Evolutionary conservation across 2,113 vertebrate species (phyloP), one percentile per base, ranked within the genome.

Genomic region (Siphamia tubifer): DNA sequence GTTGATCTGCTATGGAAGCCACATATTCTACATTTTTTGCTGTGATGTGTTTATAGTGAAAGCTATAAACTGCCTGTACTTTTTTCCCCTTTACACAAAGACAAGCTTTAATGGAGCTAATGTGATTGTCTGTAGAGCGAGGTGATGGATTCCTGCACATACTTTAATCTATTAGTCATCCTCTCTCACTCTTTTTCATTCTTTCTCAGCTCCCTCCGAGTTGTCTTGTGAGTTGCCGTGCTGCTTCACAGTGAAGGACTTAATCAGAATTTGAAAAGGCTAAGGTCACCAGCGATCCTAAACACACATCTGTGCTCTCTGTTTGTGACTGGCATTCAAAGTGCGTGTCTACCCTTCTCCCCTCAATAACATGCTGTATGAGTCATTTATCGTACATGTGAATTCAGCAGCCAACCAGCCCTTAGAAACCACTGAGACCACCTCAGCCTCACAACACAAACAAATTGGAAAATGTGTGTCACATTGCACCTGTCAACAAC

Each of bases 21-120:
- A 55, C 83, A 86, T 86, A 72, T 28, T 86, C 67, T 31, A 72
- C 77, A 87, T 88, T 84, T n/a, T 87, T 79, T 78, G 35, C 81
- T 32, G 54, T 17, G 35, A 62, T 67, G 69, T 90, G 86, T 90
- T 88, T 88, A 87, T 73, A 76, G 31, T 69, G 73, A 49, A 40
- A 39, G 13, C 72, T 73, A 25, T 81, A 76, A 85, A 84, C 71
- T 42, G 31, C 45, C 55, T 9, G 45, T 6, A 8, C 82, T 76
- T 12, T 40, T 49, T 35, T 53, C 9, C 5, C 54, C 56, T 60
- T 58, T 10, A 68, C 69, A 78, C 74, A 74, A 77, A 85, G 77
- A 62, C 31, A 2, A 49, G 68, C 76, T 81, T 74, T 85, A 81
- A 80, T 65, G 79, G 77, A 75, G 69, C 65, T 76, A 77, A 81